Conservation (phyloP, 2,797 vertebrate genomes). For the Discoglossus pictus region DNA sequence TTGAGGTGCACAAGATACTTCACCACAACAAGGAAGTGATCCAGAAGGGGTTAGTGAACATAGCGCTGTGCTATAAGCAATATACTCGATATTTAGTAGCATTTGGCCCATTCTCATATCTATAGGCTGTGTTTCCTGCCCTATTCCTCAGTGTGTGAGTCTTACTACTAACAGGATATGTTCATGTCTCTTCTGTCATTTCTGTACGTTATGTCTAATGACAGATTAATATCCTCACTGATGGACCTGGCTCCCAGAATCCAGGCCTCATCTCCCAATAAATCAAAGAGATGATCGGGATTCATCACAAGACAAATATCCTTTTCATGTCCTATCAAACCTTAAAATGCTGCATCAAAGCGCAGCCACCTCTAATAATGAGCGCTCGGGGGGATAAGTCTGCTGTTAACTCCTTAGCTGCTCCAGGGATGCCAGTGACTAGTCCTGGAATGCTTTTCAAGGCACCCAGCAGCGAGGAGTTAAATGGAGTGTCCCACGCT, state of each 20-base stretch:
- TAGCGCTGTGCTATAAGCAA: too few species aligned
- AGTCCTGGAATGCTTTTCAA: not conserved
- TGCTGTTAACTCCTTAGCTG: not conserved
- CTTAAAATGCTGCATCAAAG: constrained; percentile 24
- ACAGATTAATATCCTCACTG: constrained; percentile 32
- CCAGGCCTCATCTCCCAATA: constrained; percentile 19
- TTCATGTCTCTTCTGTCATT: constrained; percentile 5
- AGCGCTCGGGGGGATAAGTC: not conserved
- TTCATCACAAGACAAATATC: constrained; percentile 24
- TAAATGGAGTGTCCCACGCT: constrained; percentile 31
- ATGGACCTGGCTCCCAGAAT: constrained; percentile 28
- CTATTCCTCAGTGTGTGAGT: not conserved
- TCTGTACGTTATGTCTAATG: constrained; percentile 15
- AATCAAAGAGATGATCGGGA: constrained; percentile 27
- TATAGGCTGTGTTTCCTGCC: too few species aligned
- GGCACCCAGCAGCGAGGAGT: constrained; percentile 17
- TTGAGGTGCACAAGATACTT: too few species aligned
- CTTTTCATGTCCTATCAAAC: constrained; percentile 18
- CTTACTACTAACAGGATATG: not conserved
- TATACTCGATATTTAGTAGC: too few species aligned
- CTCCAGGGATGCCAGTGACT: not conserved
- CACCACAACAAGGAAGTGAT: too few species aligned
- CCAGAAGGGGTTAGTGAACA: too few species aligned
- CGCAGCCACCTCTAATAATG: constrained; percentile 5
- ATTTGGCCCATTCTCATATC: too few species aligned